A percentile compares a stretch with the other conserved stretches of the same genome.
phyloP scores from a whole-genome alignment of 1,140 invertebrate species.

The Drosophila littoralis region DNA sequence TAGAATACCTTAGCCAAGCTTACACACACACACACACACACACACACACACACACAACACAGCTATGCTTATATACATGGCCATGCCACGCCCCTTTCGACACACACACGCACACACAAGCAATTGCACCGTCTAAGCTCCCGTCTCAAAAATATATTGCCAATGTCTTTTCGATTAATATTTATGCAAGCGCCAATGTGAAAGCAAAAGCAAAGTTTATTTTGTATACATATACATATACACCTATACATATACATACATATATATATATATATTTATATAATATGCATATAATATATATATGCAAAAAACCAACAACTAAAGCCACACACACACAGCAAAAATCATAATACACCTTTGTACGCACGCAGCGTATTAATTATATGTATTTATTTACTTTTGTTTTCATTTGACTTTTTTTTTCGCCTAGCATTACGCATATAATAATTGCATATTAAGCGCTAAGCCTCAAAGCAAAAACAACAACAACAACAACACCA shows the following conservation, averaged over 20 bases:
- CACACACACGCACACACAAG: conserved; percentile 25
- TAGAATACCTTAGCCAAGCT: conserved; percentile 62
- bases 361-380: conserved; percentile 25
- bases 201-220: conserved; percentile 73
- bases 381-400: conserved; percentile 12
- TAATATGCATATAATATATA: conserved; percentile 43
- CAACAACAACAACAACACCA: conserved; percentile 4
- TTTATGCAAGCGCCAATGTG: conserved; percentile 76
- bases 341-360: background rate
- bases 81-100: conserved; percentile 26
- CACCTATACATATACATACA: conserved; percentile 13
- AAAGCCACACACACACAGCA: conserved; percentile 21
- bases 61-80: conserved; percentile 32
- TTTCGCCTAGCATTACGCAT: conserved; percentile 4
- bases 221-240: conserved; percentile 68
- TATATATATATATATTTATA: conserved; percentile 63
- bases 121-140: conserved; percentile 69
- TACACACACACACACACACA: conserved; percentile 32
- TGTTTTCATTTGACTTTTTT: conserved; percentile 23
- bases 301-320: conserved; percentile 23
- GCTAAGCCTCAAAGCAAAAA: conserved; percentile 6
- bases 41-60: too few species aligned
- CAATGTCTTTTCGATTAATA: conserved; percentile 72
- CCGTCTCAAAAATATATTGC: conserved; percentile 57
- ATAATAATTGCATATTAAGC: conserved; percentile 17